phyloP scores from a whole-genome alignment of 1,140 invertebrate species.

The Lasioglossum albipes region DNA sequence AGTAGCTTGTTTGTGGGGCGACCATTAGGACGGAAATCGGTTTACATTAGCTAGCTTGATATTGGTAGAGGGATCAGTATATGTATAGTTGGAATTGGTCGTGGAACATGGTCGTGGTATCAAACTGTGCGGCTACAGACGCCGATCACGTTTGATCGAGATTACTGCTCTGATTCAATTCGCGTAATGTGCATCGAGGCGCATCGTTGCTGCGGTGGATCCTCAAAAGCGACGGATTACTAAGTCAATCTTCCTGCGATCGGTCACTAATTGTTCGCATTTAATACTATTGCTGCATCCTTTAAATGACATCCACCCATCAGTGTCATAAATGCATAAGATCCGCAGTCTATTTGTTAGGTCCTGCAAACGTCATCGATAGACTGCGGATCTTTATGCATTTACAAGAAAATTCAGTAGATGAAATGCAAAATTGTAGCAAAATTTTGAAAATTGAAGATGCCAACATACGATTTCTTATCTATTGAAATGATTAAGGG shows the following conservation, averaged over 20 bases:
- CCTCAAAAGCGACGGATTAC: conserved; percentile 30
- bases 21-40: conserved; percentile 4
- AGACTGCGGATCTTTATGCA: too few relatives aligned
- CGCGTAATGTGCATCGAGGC: conserved; percentile 34
- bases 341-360: too few relatives aligned
- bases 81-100: not conserved
- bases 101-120: conserved; percentile 2
- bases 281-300: too few relatives aligned
- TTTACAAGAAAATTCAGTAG: too few relatives aligned
- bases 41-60: conserved; percentile 27
- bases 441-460: too few relatives aligned
- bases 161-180: conserved; percentile 45
- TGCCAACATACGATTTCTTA: too few relatives aligned
- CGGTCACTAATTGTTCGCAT: too few relatives aligned
- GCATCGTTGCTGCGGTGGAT: conserved; percentile 20
- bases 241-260: conserved; percentile 13
- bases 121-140: conserved; percentile 6
- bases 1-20: not conserved
- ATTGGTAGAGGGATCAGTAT: conserved; percentile 6
- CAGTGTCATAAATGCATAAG: too few relatives aligned
- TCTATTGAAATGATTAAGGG: too few relatives aligned
- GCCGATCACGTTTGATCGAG: conserved; percentile 32
- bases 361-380: too few relatives aligned
- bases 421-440: too few relatives aligned
- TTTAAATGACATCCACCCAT: too few relatives aligned